Evolutionary conservation across 1,140 invertebrate species (phyloP).

Genomic region (Cydia strobilella): DNA sequence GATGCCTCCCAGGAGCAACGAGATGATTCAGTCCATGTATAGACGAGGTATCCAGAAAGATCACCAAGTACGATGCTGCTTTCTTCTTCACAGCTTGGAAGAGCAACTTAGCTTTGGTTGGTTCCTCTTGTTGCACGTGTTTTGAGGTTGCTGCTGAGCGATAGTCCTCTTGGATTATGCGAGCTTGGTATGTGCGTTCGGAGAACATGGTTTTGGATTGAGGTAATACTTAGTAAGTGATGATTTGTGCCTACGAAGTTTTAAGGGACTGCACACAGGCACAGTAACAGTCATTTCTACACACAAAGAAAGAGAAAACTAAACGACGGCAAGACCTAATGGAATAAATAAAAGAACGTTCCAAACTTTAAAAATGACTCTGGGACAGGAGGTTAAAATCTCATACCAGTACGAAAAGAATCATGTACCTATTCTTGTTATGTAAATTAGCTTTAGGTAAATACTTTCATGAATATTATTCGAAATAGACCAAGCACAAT

Average conservation of each 20-base stretch:
- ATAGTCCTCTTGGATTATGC: constrained; percentile 50
- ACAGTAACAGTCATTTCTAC: too few relatives aligned
- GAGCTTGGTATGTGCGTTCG: constrained; percentile 41
- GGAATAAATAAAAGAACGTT: too few relatives aligned
- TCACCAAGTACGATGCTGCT: constrained; percentile 53
- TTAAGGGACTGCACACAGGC: too few relatives aligned
- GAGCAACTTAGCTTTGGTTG: constrained; percentile 33
- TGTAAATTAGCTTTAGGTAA: constrained; percentile 27
- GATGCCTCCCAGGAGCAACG: constrained; percentile 62
- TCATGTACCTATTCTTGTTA: too few relatives aligned
- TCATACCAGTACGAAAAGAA: too few relatives aligned
- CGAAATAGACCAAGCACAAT: too few relatives aligned
- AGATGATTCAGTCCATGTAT: constrained; percentile 73
- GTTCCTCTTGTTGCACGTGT: neutral
- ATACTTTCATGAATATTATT: constrained; percentile 4
- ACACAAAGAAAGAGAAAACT: too few relatives aligned
- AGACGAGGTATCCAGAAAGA: constrained; percentile 72
- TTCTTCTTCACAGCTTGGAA: constrained; percentile 39
- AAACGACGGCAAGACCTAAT: too few relatives aligned
- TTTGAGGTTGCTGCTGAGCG: constrained; percentile 32
- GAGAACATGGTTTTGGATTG: constrained; percentile 43
- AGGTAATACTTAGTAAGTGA: too few relatives aligned
- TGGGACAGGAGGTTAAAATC: too few relatives aligned
- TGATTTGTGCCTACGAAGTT: too few relatives aligned
- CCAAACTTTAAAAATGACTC: too few relatives aligned